Evolutionary conservation across 2,888 invertebrate genomes (phyloP).

Genomic region (Phorcus lineatus): DNA sequence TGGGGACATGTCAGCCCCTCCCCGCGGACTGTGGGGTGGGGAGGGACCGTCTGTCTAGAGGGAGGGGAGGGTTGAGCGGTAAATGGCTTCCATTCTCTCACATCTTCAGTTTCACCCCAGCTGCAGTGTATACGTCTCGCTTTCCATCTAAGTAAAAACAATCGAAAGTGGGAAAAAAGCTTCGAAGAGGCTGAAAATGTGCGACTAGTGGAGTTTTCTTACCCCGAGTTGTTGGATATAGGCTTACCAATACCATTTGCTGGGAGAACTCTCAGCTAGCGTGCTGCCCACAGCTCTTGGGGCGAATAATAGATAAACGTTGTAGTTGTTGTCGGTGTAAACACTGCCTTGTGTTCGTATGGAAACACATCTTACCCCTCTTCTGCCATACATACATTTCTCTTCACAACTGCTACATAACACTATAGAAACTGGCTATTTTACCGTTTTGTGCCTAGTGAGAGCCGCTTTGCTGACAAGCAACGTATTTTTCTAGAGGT

Average conservation of each 20-base stretch:
- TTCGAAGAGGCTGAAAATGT: conserved; percentile 21
- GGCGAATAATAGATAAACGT: conserved; percentile 23
- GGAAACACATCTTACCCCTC: conserved; percentile 19
- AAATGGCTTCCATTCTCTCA: conserved; percentile 13
- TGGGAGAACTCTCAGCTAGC: background rate
- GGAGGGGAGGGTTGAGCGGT: background rate
- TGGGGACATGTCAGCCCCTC: background rate
- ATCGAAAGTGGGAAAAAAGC: conserved; percentile 23
- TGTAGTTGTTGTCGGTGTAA: conserved; percentile 9
- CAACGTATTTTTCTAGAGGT: conserved; percentile 6
- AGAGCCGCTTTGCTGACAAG: conserved; percentile 3
- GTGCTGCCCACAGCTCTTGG: conserved; percentile 11
- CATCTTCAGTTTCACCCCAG: background rate
- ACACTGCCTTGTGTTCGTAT: conserved; percentile 15
- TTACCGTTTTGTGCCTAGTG: conserved; percentile 17
- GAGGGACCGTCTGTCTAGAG: background rate
- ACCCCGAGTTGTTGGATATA: conserved; percentile 1
- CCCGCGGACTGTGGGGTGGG: background rate
- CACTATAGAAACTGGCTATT: conserved; percentile 14
- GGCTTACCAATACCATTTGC: conserved; percentile 15
- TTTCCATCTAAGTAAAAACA: conserved; percentile 12
- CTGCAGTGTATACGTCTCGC: background rate
- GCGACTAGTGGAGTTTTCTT: conserved; percentile 18
- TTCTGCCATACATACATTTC: conserved; percentile 14
- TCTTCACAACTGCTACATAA: conserved; percentile 16